A percentile compares a stretch with the other conserved stretches of the same genome.
phyloP scores from a whole-genome alignment of 2,888 invertebrate genomes.

The Pristionchus exspectatus region DNA sequence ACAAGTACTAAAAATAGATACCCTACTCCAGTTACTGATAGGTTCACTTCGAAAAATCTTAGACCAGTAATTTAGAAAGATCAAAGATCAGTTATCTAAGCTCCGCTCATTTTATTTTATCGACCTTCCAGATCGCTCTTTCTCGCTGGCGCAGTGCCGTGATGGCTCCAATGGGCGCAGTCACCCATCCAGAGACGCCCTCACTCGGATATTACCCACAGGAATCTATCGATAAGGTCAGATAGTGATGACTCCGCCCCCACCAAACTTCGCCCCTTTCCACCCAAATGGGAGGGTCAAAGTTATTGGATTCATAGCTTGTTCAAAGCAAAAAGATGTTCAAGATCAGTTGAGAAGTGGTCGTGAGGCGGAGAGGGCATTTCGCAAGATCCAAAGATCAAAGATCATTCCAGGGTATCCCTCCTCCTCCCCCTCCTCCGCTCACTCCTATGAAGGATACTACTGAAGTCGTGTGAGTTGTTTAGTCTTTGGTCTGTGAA shows the following conservation, averaged over 20 bases:
- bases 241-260: neutral
- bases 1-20: neutral
- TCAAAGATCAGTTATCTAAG: neutral
- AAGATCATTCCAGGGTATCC: neutral
- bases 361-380: neutral
- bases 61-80: too few species aligned
- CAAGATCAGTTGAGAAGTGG: too few species aligned
- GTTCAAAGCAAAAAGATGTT: too few species aligned
- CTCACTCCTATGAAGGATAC: neutral
- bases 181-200: neutral
- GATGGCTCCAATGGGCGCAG: neutral
- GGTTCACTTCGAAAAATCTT: too few species aligned
- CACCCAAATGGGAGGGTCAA: too few species aligned
- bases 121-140: neutral
- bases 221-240: neutral
- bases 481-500: neutral
- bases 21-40: neutral
- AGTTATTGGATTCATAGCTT: too few species aligned
- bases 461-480: conserved; percentile 1
- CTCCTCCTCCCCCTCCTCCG: neutral
- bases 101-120: neutral
- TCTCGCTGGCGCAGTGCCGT: conserved; percentile 9
- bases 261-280: too few species aligned
- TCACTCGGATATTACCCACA: neutral
- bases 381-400: neutral